phyloP scores from a whole-genome alignment of 2,113 vertebrate species.

The Anseranas semipalmata region DNA sequence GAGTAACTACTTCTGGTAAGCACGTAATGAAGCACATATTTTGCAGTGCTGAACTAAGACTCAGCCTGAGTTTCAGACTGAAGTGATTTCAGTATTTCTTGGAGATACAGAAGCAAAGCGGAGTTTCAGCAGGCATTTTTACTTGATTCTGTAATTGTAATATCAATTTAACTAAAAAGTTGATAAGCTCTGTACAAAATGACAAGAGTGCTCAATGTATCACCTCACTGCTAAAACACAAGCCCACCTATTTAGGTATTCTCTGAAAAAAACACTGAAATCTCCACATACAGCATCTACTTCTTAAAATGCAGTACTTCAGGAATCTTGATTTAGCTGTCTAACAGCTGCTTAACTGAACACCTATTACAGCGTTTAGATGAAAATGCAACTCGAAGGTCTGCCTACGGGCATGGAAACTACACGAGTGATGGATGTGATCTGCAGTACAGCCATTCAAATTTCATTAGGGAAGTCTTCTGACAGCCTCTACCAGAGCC shows the following conservation, averaged over 20 bases:
- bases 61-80: background rate
- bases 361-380: background rate
- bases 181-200: background rate
- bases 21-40: background rate
- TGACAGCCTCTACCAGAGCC: background rate
- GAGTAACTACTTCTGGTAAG: background rate
- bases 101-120: background rate
- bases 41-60: background rate
- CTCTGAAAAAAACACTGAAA: background rate
- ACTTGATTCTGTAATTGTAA: background rate
- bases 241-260: background rate
- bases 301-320: background rate
- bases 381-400: background rate
- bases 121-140: background rate
- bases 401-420: background rate
- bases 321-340: background rate
- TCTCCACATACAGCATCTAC: background rate
- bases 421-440: background rate
- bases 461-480: background rate
- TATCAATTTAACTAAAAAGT: background rate
- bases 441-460: background rate
- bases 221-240: background rate
- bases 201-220: background rate
- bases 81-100: background rate
- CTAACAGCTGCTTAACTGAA: constrained; percentile 9